phyloP scores from a whole-genome alignment of 2,888 invertebrate genomes.

The Alcis repandata region DNA sequence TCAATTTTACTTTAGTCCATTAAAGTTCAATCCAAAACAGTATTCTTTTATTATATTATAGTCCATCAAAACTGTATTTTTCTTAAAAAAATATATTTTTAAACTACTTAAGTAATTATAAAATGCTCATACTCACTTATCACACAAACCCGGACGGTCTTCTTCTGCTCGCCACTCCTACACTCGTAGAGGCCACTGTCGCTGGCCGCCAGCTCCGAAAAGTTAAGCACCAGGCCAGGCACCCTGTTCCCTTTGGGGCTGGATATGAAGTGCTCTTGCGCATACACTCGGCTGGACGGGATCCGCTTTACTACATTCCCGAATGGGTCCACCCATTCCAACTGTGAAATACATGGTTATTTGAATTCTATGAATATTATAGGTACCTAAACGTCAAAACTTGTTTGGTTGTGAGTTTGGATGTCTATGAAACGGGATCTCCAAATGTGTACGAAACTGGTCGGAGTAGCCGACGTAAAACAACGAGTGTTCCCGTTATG shows the following conservation, averaged over 20 bases:
- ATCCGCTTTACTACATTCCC: conserved; percentile 60
- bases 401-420: too few species aligned
- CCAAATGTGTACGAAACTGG: too few species aligned
- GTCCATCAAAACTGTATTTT: too few species aligned
- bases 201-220: conserved; percentile 57
- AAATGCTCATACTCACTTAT: conserved; percentile 63
- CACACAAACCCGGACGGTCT: conserved; percentile 66
- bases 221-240: conserved; percentile 60
- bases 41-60: too few species aligned
- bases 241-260: conserved; percentile 52
- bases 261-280: conserved; percentile 64
- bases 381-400: too few species aligned
- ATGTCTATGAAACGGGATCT: too few species aligned
- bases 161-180: conserved; percentile 57
- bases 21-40: too few species aligned
- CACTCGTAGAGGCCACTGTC: conserved; percentile 74
- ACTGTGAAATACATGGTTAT: conserved; percentile 54
- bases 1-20: too few species aligned
- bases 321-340: conserved; percentile 71
- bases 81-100: too few species aligned
- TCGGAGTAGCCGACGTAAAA: too few species aligned
- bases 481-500: too few species aligned
- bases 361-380: too few species aligned
- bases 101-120: neutral
- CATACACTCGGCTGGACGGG: conserved; percentile 60